A percentile compares a stretch with the other conserved stretches of the same genome.
These are phyloP conservation scores for Pachycephala philippinensis DNA, from an alignment of 2,113 vertebrate genomes.

Conservation along the genomic window DNA sequence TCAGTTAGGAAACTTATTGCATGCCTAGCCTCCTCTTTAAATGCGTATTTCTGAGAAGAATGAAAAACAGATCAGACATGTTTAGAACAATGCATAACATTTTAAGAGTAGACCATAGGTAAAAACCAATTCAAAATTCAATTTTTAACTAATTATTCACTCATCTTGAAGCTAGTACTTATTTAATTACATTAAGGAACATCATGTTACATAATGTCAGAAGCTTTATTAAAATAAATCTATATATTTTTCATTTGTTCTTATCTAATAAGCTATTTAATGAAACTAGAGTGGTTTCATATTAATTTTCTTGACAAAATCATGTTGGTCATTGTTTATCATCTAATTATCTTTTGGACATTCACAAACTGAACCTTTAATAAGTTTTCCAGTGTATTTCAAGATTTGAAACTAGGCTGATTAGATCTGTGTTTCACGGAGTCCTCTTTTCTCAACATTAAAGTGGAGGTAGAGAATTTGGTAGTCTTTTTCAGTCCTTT, in stretches of 20 bases:
- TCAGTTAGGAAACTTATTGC: not conserved
- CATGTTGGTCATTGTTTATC: not conserved
- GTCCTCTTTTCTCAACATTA: not conserved
- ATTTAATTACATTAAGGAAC: not conserved
- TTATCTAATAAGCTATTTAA: not conserved
- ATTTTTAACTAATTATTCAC: not conserved
- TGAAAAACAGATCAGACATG: not conserved
- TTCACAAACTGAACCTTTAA: not conserved
- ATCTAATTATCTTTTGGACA: not conserved
- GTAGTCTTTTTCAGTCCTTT: not conserved
- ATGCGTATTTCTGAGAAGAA: not conserved
- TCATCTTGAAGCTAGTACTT: not conserved
- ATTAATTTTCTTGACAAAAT: constrained; percentile 1
- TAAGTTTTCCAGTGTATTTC: not conserved
- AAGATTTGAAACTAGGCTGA: not conserved
- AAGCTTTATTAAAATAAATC: not conserved
- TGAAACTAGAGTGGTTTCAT: not conserved
- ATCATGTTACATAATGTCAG: not conserved
- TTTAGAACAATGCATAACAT: not conserved
- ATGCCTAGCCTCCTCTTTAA: not conserved
- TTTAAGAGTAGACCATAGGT: not conserved
- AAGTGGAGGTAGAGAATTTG: not conserved
- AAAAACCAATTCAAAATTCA: not conserved
- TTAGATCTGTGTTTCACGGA: not conserved
- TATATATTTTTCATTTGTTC: not conserved